Evolutionary conservation across 2,888 invertebrate genomes (phyloP).

Genomic region (Erannis defoliaria): DNA sequence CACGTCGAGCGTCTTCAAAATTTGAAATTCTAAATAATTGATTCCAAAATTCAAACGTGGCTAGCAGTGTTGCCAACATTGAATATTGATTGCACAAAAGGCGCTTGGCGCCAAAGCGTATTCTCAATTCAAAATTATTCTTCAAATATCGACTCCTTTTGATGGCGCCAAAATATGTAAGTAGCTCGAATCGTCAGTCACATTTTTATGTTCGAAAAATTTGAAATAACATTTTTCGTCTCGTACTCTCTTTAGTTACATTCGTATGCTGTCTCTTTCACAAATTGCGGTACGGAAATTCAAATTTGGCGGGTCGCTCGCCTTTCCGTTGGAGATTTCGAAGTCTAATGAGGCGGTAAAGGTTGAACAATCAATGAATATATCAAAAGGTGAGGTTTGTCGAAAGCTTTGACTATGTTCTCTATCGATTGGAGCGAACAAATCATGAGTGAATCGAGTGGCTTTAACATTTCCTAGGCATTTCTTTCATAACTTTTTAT

Average conservation of each 20-base stretch:
- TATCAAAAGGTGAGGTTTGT: constrained; percentile 64
- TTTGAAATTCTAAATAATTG: constrained; percentile 75
- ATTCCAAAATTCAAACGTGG: constrained; percentile 76
- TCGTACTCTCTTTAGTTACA: constrained; percentile 44
- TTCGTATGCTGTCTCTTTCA: constrained; percentile 54
- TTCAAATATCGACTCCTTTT: constrained; percentile 80
- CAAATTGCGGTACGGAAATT: constrained; percentile 81
- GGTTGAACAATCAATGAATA: constrained; percentile 82
- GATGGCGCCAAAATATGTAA: constrained; percentile 85
- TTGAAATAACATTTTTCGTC: constrained; percentile 62
- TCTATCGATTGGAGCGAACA: constrained; percentile 22
- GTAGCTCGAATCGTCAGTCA: constrained; percentile 81
- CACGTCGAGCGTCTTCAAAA: constrained; percentile 60
- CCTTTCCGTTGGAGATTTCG: constrained; percentile 81
- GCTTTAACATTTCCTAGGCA: no score
- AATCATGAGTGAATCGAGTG: no score
- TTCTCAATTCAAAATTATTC: constrained; percentile 86
- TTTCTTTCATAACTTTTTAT: no score
- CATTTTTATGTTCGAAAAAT: constrained; percentile 68
- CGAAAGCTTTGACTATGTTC: constrained; percentile 46
- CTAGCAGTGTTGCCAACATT: constrained; percentile 78
- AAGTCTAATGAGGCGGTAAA: constrained; percentile 81
- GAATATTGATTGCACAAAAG: constrained; percentile 87
- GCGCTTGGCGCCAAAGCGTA: constrained; percentile 83
- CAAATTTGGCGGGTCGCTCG: constrained; percentile 82